Conservation (phyloP, 2,888 invertebrate species). For the Epirrhoe tristata region DNA sequence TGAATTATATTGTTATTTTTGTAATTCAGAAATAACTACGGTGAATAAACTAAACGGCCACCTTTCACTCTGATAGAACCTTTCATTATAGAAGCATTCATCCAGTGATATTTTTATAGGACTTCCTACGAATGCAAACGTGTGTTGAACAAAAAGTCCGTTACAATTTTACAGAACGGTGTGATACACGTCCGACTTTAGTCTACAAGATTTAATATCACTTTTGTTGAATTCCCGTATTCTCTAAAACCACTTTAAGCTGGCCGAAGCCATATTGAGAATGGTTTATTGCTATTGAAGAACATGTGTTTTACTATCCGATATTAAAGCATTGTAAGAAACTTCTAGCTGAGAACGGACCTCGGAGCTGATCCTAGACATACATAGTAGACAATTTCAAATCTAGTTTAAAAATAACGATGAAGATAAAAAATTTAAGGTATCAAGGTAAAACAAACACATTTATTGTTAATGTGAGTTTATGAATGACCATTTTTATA, state of each 20-base stretch:
- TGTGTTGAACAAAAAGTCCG: no score
- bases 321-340: conserved; percentile 14
- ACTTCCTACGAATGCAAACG: no score
- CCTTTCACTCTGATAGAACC: no score
- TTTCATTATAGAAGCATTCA: no score
- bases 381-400: neutral
- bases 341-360: neutral
- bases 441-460: no score
- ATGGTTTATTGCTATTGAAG: conserved; percentile 50
- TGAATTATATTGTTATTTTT: no score
- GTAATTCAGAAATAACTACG: no score
- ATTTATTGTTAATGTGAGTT: no score
- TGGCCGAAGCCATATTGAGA: conserved; percentile 46
- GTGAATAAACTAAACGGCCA: no score
- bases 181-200: conserved; percentile 43
- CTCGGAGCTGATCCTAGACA: neutral
- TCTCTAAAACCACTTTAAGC: conserved; percentile 52
- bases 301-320: conserved; percentile 40
- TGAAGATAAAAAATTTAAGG: no score
- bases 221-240: conserved; percentile 60
- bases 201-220: conserved; percentile 60
- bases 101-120: no score
- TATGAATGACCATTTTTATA: no score
- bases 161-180: conserved; percentile 41
- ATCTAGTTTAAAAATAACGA: neutral